Conservation (phyloP, 1,140 invertebrate genomes). For the Drosophila athabasca region DNA sequence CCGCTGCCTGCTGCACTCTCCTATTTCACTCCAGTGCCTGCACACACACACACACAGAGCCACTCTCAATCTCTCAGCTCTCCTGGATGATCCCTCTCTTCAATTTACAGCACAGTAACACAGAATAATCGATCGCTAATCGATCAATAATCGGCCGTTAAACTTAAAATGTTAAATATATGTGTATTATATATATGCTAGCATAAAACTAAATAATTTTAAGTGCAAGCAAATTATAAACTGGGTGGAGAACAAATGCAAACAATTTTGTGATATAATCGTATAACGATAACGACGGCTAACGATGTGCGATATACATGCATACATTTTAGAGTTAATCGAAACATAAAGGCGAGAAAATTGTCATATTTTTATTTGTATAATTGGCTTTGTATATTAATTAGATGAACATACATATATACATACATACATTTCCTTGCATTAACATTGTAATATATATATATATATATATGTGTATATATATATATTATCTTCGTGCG, state of each 20-base stretch:
- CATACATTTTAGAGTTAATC: conserved; percentile 34
- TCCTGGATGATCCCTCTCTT: conserved; percentile 21
- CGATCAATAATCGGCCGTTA: conserved; percentile 39
- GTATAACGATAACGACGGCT: conserved; percentile 39
- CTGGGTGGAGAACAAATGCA: conserved; percentile 74
- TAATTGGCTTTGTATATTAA: conserved; percentile 75
- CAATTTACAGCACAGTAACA: conserved; percentile 43
- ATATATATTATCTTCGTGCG: conserved; percentile 29
- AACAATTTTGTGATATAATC: conserved; percentile 39
- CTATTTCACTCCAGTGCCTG: not conserved
- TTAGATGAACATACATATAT: conserved; percentile 31
- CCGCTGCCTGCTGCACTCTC: conserved; percentile 18
- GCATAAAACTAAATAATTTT: conserved; percentile 73
- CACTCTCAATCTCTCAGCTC: not conserved
- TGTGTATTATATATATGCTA: conserved; percentile 66
- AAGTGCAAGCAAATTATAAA: conserved; percentile 77
- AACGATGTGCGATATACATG: too few species aligned
- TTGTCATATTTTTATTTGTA: conserved; percentile 50
- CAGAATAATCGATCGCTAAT: conserved; percentile 13
- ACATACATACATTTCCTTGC: conserved; percentile 30
- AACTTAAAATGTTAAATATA: conserved; percentile 50
- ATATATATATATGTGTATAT: too few species aligned
- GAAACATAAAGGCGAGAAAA: conserved; percentile 37
- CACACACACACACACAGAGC: not conserved
- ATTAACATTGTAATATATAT: not conserved